Evolutionary conservation across 2,888 invertebrate genomes (phyloP).

Genomic region (Cabera pusaria): DNA sequence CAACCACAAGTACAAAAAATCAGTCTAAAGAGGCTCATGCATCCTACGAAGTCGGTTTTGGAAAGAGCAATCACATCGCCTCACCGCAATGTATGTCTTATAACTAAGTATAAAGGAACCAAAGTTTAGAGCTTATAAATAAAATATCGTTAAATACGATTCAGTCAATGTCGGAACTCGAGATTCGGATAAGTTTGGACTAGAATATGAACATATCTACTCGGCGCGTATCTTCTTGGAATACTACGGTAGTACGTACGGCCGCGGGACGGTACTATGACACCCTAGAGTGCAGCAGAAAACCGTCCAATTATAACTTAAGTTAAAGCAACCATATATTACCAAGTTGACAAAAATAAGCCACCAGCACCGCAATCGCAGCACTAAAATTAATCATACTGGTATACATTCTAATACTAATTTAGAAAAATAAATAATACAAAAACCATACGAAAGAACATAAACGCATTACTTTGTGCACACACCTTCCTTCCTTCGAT

Average conservation of each 20-base stretch:
- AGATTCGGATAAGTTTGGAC: slow-evolving; percentile 36
- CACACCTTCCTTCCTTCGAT: slow-evolving; percentile 28
- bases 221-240: no score
- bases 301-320: no score
- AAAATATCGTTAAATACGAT: slow-evolving; percentile 41
- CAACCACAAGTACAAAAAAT: slow-evolving; percentile 54
- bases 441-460: slow-evolving; percentile 17
- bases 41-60: slow-evolving; percentile 54
- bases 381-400: slow-evolving; percentile 5
- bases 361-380: slow-evolving; percentile 4
- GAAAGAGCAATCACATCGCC: slow-evolving; percentile 34
- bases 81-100: slow-evolving; percentile 48
- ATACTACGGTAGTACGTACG: no score
- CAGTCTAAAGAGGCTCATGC: slow-evolving; percentile 68
- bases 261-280: no score
- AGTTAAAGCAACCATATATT: neutral
- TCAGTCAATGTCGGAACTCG: slow-evolving; percentile 40
- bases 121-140: slow-evolving; percentile 43
- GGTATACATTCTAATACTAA: slow-evolving; percentile 5
- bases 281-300: no score
- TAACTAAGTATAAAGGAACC: slow-evolving; percentile 56
- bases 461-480: slow-evolving; percentile 35
- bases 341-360: no score
- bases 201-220: slow-evolving; percentile 27
- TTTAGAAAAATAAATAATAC: slow-evolving; percentile 28